Evolutionary conservation across 2,113 vertebrate genomes (phyloP), one percentile per base, ranked within the genome.

Genomic region (Salvelinus fontinalis): DNA sequence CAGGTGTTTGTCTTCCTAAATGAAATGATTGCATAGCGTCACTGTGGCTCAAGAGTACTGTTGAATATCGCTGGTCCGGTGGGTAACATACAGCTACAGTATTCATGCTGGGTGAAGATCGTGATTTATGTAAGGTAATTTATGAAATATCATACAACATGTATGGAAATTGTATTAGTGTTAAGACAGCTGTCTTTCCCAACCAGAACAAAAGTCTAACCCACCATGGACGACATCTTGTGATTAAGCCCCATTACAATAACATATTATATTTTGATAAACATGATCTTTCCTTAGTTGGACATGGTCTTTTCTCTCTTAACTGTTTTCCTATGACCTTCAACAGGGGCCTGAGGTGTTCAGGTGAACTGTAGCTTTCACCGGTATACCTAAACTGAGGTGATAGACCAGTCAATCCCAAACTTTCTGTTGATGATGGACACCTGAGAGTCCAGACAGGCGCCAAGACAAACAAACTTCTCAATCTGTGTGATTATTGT

Each of bases 381-480:
- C n/a, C 8, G 64, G 64, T 11, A 12, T 26, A 29, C 13, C 66
- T 16, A 26, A 16, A 62, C n/a, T 7, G 59, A n/a, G 59, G n/a
- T 4, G 54, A 20, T 7, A 22, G 18, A 11, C 59, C 16, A 9
- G 7, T 57, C 59, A 62, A 62, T 62, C 59, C 51, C 51, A 54
- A 62, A 6, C 59, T n/a, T 24, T n/a, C 59, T 73, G 3, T 27
- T 66, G 6, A 7, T 80, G 71, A 84, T 49, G 82, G 84, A 86
- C 76, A 74, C n/a, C 71, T 1, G 77, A 80, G 78, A 81, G 65
- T 74, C 26, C 26, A 72, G 77, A 69, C 65, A 22, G 0, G 20
- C 8, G 81, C 86, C 90, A 90, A 89, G 70, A 81, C 70, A 88
- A 89, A 91, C 86, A 87, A n/a, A 51, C 54, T 44, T 65, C 74